A percentile compares a stretch with the other conserved stretches of the same genome.
These are phyloP conservation scores for Cosmia trapezina DNA, from an alignment of 2,888 invertebrate genomes.

Conservation along the genomic window DNA sequence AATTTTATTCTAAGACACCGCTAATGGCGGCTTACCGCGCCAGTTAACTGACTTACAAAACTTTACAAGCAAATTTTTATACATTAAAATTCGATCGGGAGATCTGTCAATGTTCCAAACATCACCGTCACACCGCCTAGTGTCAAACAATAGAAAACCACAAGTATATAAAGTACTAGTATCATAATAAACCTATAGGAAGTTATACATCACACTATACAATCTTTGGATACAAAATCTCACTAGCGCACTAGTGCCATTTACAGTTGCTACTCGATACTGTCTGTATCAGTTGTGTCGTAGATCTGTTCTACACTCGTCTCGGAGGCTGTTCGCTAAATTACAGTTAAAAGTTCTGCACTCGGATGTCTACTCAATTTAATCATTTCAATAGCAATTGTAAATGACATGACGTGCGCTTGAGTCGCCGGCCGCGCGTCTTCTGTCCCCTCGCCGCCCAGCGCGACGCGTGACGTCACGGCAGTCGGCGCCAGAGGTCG, in stretches of 20 bases:
- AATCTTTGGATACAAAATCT: slow-evolving; percentile 90
- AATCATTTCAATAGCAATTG: slow-evolving; percentile 28
- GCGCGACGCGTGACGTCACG: background rate
- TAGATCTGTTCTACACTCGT: background rate
- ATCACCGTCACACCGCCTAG: slow-evolving; percentile 76
- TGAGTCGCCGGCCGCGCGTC: slow-evolving; percentile 36
- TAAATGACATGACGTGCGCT: slow-evolving; percentile 66
- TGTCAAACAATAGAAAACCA: slow-evolving; percentile 86
- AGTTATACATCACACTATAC: slow-evolving; percentile 87
- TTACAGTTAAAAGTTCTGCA: background rate
- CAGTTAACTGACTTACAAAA: slow-evolving; percentile 60
- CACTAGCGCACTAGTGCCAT: slow-evolving; percentile 70
- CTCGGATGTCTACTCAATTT: too few relatives aligned
- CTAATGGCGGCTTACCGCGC: slow-evolving; percentile 27
- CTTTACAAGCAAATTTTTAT: slow-evolving; percentile 56
- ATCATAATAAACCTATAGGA: slow-evolving; percentile 88
- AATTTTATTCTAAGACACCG: slow-evolving; percentile 59
- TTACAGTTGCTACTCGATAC: slow-evolving; percentile 31
- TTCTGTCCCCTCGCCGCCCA: background rate
- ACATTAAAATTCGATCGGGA: slow-evolving; percentile 79
- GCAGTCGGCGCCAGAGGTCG: slow-evolving; percentile 16
- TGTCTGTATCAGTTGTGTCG: background rate
- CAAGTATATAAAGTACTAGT: slow-evolving; percentile 86
- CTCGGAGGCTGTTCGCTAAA: background rate
- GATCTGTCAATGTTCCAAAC: slow-evolving; percentile 80